These are phyloP conservation scores for Sebastes hubbsi DNA, from an alignment of 2,797 vertebrate genomes.

Conservation along the genomic window DNA sequence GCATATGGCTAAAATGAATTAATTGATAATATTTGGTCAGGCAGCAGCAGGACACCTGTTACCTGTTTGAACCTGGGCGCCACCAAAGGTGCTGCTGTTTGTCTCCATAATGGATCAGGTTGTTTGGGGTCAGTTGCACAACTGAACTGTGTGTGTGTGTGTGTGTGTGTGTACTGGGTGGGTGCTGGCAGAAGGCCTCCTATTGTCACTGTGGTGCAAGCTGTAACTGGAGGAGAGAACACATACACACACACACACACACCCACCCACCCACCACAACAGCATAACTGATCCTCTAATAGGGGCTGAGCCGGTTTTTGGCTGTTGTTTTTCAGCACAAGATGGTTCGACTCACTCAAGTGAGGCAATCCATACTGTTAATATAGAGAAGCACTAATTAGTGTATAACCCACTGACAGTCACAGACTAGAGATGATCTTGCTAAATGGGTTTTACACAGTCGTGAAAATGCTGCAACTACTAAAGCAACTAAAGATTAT, in stretches of 20 bases:
- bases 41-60: neutral
- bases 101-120: slow-evolving; percentile 5
- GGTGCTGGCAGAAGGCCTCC: slow-evolving; percentile 39
- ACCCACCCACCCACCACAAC: no score
- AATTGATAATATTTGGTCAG: neutral
- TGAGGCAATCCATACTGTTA: neutral
- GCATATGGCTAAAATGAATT: no score
- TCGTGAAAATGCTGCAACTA: neutral
- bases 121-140: slow-evolving; percentile 23
- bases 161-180: slow-evolving; percentile 1
- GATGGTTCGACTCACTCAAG: neutral
- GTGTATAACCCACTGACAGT: neutral
- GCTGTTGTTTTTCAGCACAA: slow-evolving; percentile 23
- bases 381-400: neutral
- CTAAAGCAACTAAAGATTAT: neutral
- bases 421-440: neutral
- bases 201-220: slow-evolving; percentile 43
- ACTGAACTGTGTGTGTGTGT: neutral
- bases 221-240: slow-evolving; percentile 60
- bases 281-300: slow-evolving; percentile 43
- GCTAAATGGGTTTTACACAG: neutral
- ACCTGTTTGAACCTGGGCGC: slow-evolving; percentile 45
- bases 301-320: slow-evolving; percentile 20
- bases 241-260: slow-evolving; percentile 1
- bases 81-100: neutral